Evolutionary conservation across 2,888 invertebrate genomes (phyloP), one percentile per base, ranked within the genome.

Genomic region (Drosophila emarginata): DNA sequence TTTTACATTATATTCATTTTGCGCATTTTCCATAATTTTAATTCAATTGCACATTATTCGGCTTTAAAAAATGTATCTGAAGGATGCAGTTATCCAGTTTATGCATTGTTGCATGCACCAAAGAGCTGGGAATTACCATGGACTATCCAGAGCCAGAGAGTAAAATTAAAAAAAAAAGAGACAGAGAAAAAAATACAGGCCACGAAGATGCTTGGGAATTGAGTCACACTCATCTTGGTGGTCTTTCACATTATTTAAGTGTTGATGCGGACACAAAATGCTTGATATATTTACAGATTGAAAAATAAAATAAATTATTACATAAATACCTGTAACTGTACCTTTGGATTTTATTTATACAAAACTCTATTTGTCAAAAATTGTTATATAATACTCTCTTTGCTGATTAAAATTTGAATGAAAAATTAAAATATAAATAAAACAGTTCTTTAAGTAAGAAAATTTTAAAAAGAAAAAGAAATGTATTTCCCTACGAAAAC

Each of bases 21-120:
- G 45, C 67, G 26, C 50, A 59, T 73, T 39, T 73, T 45, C 18
- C 18, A 45, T 57, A 68, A 61, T 37, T 59, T 57, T 65, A 63
- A 70, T 76, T 76, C 52, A 74, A 76, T 71, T 70, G 70, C 61
- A 45, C 21, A 39, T 67, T 63, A 62, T 67, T 57, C 60, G 60
- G 60, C 73, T 72, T 72, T 71, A 72, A 71, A 67, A 59, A 45
- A 23, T 23, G 52, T 61, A 52, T 57, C 36, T 40, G 15, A 51
- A 61, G 61, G 61, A 64, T 12, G 53, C 57, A 64, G 32, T 36
- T 36, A 32, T 36, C 18, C 54, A 54, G 36, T 21, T 54, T 51
- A 72, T 71, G 65, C 73, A 65, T 9, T 36, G n/a, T 6, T 11
- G 23, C 36, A 57, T 57, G 21, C 39, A 39, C 21, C 39, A 21